Conservation (phyloP, 53 echinoderm and acorn worm species). For the Crossaster papposus region DNA sequence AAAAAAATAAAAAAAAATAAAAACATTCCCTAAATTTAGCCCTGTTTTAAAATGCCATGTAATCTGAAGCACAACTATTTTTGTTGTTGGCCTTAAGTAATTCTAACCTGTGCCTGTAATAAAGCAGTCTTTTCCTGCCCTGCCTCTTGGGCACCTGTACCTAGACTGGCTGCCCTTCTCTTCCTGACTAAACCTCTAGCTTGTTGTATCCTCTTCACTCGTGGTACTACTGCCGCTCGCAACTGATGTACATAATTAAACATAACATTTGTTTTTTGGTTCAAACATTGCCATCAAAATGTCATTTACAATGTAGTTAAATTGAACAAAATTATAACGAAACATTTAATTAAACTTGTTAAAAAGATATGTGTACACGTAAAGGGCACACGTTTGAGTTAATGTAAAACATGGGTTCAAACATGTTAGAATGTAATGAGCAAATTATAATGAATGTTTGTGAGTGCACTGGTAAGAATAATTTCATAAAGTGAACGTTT, state of each 20-base stretch:
- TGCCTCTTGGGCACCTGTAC: not conserved
- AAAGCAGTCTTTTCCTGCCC: constrained; percentile 14
- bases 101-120: constrained; percentile 43
- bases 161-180: constrained; percentile 24
- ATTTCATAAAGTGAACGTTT: too few species aligned
- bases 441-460: too few species aligned
- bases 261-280: not conserved
- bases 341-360: not conserved
- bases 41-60: too few species aligned
- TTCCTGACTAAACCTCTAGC: constrained; percentile 21
- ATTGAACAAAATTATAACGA: not conserved
- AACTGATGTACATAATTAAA: not conserved
- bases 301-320: not conserved
- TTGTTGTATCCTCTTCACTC: constrained; percentile 10
- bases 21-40: too few species aligned
- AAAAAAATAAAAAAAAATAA: too few species aligned
- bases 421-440: too few species aligned
- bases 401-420: not conserved
- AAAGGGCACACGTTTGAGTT: not conserved
- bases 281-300: too few species aligned
- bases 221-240: not conserved
- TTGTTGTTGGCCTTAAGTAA: not conserved
- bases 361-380: not conserved
- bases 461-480: too few species aligned
- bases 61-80: too few species aligned